Conservation (phyloP, 2,888 invertebrate genomes). For the Drosophila cracens region DNA sequence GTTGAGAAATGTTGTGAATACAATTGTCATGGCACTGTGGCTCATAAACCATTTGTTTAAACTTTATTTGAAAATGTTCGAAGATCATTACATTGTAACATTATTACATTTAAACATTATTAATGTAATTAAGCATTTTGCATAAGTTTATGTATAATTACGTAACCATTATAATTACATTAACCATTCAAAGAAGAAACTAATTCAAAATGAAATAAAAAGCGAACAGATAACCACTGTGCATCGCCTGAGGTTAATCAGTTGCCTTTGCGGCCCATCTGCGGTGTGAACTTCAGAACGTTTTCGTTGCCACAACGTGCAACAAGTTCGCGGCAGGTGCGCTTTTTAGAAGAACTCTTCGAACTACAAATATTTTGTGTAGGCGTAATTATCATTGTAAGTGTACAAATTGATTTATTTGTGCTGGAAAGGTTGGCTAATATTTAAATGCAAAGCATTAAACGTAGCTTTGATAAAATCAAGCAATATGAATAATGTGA, state of each 20-base stretch:
- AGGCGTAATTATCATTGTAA: constrained; percentile 2
- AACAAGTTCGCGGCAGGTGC: constrained; percentile 40
- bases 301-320: constrained; percentile 27
- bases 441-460: not conserved
- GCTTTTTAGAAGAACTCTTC: not conserved
- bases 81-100: not conserved
- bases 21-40: constrained; percentile 9
- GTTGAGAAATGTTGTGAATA: not conserved
- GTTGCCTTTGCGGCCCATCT: constrained; percentile 9
- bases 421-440: not conserved
- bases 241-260: not conserved
- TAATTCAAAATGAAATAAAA: not conserved
- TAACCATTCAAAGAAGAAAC: not conserved
- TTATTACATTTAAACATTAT: not conserved
- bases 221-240: constrained; percentile 26
- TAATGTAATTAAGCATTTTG: not conserved
- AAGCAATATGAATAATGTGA: not conserved
- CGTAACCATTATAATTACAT: not conserved
- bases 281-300: constrained; percentile 30
- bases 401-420: not conserved
- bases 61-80: not conserved
- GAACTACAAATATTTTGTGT: not conserved
- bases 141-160: not conserved
- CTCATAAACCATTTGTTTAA: not conserved
- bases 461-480: not conserved